Evolutionary conservation across 2,797 vertebrate species (phyloP).

Genomic region (Arremon brunneinucha): DNA sequence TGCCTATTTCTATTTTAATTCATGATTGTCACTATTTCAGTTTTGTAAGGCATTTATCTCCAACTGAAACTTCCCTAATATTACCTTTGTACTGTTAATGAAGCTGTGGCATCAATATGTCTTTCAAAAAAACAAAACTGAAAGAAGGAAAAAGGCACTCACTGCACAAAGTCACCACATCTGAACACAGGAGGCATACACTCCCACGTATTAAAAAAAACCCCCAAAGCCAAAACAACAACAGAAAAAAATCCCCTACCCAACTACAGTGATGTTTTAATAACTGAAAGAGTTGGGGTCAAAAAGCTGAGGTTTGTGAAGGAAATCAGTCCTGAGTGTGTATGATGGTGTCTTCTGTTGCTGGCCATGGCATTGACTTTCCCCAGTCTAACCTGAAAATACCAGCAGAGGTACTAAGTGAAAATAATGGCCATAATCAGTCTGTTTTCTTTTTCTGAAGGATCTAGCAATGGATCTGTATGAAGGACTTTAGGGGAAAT

Average conservation of each 20-base stretch:
- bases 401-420: not conserved
- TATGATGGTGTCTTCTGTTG: not conserved
- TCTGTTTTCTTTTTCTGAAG: not conserved
- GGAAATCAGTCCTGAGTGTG: not conserved
- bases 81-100: not conserved
- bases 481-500: not conserved
- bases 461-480: not conserved
- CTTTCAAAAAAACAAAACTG: not conserved
- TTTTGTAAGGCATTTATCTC: not conserved
- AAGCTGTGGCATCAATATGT: not conserved
- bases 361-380: not conserved
- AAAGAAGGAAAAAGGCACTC: not conserved
- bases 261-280: not conserved
- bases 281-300: not conserved
- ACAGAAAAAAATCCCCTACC: not conserved
- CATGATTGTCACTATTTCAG: not conserved
- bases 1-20: not conserved
- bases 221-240: not conserved
- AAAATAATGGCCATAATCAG: not conserved
- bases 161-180: not conserved
- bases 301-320: not conserved
- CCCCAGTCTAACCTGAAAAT: not conserved
- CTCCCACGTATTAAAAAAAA: not conserved
- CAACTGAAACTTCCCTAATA: not conserved
- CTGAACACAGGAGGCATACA: not conserved